Evolutionary conservation across 2,888 invertebrate genomes (phyloP).

Genomic region (Pyrgus malvae): DNA sequence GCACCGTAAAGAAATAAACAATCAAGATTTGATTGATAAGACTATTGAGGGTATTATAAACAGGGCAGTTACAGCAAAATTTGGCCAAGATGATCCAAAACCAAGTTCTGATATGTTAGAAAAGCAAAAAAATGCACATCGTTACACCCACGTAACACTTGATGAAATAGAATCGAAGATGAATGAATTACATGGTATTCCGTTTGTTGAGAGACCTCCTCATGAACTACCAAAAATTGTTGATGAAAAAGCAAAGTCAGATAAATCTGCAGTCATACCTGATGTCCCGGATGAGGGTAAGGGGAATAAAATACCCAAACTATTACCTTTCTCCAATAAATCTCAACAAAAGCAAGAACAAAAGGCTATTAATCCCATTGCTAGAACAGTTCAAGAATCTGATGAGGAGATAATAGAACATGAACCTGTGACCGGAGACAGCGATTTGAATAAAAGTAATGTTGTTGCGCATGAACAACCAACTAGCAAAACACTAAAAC

Average conservation of each 20-base stretch:
- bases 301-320: constrained; percentile 49
- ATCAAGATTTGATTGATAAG: constrained; percentile 69
- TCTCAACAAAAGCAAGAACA: constrained; percentile 38
- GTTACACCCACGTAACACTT: constrained; percentile 43
- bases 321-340: constrained; percentile 50
- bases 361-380: constrained; percentile 14
- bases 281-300: constrained; percentile 45
- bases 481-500: constrained; percentile 42
- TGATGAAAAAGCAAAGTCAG: constrained; percentile 34
- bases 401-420: constrained; percentile 49
- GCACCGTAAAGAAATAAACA: constrained; percentile 56
- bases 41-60: constrained; percentile 72
- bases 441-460: constrained; percentile 35
- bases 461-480: constrained; percentile 29
- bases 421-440: constrained; percentile 48
- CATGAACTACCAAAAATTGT: constrained; percentile 56
- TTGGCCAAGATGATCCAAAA: constrained; percentile 45
- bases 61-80: constrained; percentile 49
- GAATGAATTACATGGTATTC: constrained; percentile 74
- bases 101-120: constrained; percentile 38
- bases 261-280: constrained; percentile 43
- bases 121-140: constrained; percentile 35
- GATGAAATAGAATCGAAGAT: constrained; percentile 75
- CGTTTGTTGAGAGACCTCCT: constrained; percentile 61
- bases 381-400: constrained; percentile 36